phyloP scores from a whole-genome alignment of 1,140 invertebrate genomes.

The Procambarus virginalis region DNA sequence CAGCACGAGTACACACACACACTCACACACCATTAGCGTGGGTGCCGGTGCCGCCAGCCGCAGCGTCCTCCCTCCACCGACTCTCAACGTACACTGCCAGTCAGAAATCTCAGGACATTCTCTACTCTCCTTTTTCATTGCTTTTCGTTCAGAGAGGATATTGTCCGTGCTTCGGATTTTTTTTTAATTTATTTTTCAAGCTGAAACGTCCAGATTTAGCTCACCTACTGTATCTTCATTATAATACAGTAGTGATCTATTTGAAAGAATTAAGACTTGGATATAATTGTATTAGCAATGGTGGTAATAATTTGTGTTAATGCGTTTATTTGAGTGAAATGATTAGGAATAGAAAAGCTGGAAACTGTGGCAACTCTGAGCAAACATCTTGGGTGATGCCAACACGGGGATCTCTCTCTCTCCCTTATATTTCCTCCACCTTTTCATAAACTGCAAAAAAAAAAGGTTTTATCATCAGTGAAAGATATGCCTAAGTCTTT shows the following conservation, averaged over 20 bases:
- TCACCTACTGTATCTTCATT: not conserved
- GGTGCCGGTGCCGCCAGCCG: not conserved
- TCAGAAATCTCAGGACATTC: conserved; percentile 15
- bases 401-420: not conserved
- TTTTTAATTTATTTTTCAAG: not conserved
- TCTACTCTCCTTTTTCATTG: conserved; percentile 5
- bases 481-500: too few species aligned
- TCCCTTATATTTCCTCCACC: too few species aligned
- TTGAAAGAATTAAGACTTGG: not conserved
- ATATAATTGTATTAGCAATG: too few species aligned
- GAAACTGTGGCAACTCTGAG: conserved; percentile 7
- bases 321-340: not conserved
- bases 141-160: not conserved
- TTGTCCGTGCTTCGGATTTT: not conserved
- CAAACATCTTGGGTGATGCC: conserved; percentile 23
- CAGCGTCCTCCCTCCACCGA: not conserved
- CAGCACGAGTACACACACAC: not conserved
- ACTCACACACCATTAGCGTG: not conserved
- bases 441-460: too few species aligned
- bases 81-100: not conserved
- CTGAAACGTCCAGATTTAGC: not conserved
- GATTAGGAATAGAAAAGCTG: not conserved
- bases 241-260: not conserved
- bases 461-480: too few species aligned
- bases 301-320: not conserved